phyloP scores from a whole-genome alignment of 2,113 vertebrate genomes.

The Trachemys scripta region DNA sequence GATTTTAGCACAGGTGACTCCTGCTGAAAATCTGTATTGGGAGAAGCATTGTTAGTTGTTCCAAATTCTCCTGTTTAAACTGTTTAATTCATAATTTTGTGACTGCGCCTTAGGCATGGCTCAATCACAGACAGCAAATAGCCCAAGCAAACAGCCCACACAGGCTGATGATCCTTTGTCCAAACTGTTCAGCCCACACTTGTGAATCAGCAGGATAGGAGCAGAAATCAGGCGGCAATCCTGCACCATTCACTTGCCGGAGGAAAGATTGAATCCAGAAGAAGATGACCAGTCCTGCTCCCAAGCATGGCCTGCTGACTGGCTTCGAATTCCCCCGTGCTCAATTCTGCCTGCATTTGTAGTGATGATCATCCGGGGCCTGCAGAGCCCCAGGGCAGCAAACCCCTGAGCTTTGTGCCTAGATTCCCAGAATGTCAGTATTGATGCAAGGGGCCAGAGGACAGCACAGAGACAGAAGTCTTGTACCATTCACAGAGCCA shows the following conservation, averaged over 20 bases:
- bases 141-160: conserved; percentile 57
- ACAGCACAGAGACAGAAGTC: neutral
- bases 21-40: neutral
- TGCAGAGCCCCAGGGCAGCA: neutral
- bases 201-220: no score
- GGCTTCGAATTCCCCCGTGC: neutral
- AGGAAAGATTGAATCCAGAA: no score
- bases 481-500: neutral
- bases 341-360: neutral
- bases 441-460: neutral
- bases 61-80: conserved; percentile 66
- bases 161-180: neutral
- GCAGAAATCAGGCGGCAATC: no score
- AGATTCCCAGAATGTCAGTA: neutral
- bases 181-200: neutral
- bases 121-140: conserved; percentile 40
- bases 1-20: conserved; percentile 40
- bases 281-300: no score
- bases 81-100: conserved; percentile 73
- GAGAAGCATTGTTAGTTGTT: conserved; percentile 31
- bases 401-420: neutral
- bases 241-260: no score
- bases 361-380: neutral
- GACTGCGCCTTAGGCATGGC: conserved; percentile 59
- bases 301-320: no score